phyloP scores from a whole-genome alignment of 2,888 invertebrate species.

The Limnephilus lunatus region DNA sequence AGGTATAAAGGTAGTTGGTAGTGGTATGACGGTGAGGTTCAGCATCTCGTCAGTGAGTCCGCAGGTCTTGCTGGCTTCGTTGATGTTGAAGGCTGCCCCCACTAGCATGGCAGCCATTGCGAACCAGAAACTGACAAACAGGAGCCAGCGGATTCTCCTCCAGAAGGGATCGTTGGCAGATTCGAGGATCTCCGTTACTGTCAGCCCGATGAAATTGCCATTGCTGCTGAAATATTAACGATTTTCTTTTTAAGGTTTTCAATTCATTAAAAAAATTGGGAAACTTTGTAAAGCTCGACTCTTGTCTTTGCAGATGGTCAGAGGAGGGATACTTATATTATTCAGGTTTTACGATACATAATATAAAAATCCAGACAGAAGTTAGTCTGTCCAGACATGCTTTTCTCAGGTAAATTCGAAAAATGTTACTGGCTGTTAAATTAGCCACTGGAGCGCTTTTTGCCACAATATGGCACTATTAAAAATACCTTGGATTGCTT shows the following conservation, averaged over 20 bases:
- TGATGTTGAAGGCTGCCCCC: slow-evolving; percentile 69
- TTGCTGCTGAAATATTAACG: slow-evolving; percentile 12
- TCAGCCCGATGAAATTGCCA: slow-evolving; percentile 69
- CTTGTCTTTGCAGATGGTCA: not conserved
- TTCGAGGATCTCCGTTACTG: slow-evolving; percentile 75
- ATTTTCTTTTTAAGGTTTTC: not conserved
- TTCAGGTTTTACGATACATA: no score
- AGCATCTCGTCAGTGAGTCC: not conserved
- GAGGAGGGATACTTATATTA: not conserved
- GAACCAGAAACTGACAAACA: slow-evolving; percentile 76
- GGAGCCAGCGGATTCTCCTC: slow-evolving; percentile 73
- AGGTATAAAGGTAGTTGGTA: not conserved
- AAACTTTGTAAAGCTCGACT: not conserved
- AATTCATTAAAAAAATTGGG: not conserved
- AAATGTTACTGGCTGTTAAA: no score
- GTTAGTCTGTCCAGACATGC: no score
- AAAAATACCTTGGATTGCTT: no score
- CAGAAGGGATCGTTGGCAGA: slow-evolving; percentile 74
- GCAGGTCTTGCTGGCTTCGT: not conserved
- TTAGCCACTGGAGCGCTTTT: no score
- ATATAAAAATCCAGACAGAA: no score
- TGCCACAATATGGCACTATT: no score
- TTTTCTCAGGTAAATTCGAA: no score
- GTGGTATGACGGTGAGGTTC: not conserved
- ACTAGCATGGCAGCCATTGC: slow-evolving; percentile 74